Conservation (phyloP, 2,113 vertebrate species). For the Urocolius indicus region DNA sequence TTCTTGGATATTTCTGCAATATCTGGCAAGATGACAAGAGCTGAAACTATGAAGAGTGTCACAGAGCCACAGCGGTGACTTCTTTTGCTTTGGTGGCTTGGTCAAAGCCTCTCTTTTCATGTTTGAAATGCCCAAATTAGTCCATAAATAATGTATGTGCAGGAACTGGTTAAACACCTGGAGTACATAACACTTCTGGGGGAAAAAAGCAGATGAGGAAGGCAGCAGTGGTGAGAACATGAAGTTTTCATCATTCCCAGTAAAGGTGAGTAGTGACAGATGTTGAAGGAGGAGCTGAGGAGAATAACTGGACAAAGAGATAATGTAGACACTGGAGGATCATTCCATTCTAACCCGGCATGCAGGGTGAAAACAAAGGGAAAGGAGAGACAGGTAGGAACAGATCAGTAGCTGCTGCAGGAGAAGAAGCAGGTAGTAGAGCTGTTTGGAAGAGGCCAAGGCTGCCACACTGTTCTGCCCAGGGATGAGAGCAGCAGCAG, state of each 20-base stretch:
- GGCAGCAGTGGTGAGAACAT: neutral
- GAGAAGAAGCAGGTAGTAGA: neutral
- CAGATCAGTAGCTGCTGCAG: neutral
- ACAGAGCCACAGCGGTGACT: neutral
- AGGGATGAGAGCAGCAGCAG: fast-evolving
- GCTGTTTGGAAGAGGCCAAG: neutral
- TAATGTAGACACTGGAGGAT: neutral
- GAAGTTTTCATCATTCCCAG: neutral
- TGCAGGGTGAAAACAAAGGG: neutral
- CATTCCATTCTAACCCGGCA: neutral
- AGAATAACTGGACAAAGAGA: neutral
- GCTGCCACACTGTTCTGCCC: fast-evolving
- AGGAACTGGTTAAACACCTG: neutral
- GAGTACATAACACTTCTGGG: fast-evolving
- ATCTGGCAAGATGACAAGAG: neutral
- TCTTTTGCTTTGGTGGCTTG: neutral
- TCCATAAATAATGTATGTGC: neutral
- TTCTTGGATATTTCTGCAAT: neutral
- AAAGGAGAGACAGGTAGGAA: neutral
- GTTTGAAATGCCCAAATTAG: neutral
- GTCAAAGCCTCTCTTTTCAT: neutral
- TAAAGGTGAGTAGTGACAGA: neutral
- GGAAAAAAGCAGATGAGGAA: neutral
- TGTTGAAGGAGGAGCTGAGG: fast-evolving
- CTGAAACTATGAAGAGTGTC: neutral